Evolutionary conservation across 2,888 invertebrate species (phyloP).

Genomic region (Machimus atricapillus): DNA sequence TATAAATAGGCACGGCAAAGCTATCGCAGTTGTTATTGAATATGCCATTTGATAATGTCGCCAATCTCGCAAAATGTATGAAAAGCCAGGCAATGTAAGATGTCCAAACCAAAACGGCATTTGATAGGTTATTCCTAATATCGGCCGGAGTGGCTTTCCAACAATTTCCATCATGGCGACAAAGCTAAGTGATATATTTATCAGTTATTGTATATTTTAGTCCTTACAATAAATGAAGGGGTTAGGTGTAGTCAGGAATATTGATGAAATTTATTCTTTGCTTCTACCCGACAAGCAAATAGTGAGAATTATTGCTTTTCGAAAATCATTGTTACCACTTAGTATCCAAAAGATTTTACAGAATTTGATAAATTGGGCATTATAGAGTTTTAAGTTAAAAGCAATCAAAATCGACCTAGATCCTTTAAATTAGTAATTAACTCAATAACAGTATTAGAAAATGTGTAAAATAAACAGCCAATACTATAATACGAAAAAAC

Average conservation of each 20-base stretch:
- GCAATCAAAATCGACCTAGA: too few relatives aligned
- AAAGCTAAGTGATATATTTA: constrained; percentile 61
- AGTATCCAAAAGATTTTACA: too few relatives aligned
- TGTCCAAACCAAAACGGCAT: constrained; percentile 73
- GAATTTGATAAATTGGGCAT: too few relatives aligned
- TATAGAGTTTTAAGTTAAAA: too few relatives aligned
- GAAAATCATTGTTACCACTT: too few relatives aligned
- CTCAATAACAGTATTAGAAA: too few relatives aligned
- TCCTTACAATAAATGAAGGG: neutral
- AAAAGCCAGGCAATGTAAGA: constrained; percentile 67
- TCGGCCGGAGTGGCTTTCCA: constrained; percentile 63
- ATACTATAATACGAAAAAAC: too few relatives aligned
- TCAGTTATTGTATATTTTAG: neutral
- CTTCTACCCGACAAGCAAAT: neutral
- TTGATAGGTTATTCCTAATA: constrained; percentile 67
- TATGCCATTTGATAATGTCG: constrained; percentile 72
- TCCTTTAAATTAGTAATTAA: too few relatives aligned
- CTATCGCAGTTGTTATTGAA: constrained; percentile 68
- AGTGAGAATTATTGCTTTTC: too few relatives aligned
- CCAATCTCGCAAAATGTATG: constrained; percentile 73
- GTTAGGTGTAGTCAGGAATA: neutral
- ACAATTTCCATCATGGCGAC: constrained; percentile 71
- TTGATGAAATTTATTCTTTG: neutral
- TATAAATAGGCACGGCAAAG: constrained; percentile 71
- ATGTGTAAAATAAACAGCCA: too few relatives aligned